Evolutionary conservation across 2,888 invertebrate species (phyloP).

Genomic region (Ephialtes manifestator): DNA sequence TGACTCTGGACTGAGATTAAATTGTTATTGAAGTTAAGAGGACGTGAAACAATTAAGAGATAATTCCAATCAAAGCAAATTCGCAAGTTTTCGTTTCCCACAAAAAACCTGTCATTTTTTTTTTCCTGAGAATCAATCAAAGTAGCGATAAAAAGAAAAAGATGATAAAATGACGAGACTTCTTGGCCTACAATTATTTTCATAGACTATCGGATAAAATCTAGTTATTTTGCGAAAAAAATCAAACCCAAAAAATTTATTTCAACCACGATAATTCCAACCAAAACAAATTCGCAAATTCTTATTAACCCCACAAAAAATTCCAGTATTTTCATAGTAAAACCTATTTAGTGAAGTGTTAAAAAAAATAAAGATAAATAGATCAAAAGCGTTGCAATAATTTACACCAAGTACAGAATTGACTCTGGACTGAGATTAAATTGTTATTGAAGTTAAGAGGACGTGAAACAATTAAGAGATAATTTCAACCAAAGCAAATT

Average conservation of each 20-base stretch:
- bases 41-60: not conserved
- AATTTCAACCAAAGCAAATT: not conserved
- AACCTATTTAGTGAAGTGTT: too few relatives aligned
- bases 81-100: too few relatives aligned
- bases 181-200: not conserved
- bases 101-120: not conserved
- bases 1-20: too few relatives aligned
- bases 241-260: not conserved
- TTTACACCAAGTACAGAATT: too few relatives aligned
- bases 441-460: too few relatives aligned
- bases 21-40: too few relatives aligned
- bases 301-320: not conserved
- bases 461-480: not conserved
- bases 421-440: too few relatives aligned
- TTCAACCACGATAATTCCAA: not conserved
- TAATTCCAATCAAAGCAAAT: not conserved
- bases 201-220: conserved; percentile 3
- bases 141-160: not conserved
- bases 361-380: too few relatives aligned
- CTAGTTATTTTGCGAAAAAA: conserved; percentile 3
- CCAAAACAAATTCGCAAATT: not conserved
- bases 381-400: too few relatives aligned
- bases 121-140: not conserved
- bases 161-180: not conserved
- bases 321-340: too few relatives aligned